These are phyloP conservation scores for Dryomyza anilis DNA, from an alignment of 2,888 invertebrate species.

Conservation along the genomic window DNA sequence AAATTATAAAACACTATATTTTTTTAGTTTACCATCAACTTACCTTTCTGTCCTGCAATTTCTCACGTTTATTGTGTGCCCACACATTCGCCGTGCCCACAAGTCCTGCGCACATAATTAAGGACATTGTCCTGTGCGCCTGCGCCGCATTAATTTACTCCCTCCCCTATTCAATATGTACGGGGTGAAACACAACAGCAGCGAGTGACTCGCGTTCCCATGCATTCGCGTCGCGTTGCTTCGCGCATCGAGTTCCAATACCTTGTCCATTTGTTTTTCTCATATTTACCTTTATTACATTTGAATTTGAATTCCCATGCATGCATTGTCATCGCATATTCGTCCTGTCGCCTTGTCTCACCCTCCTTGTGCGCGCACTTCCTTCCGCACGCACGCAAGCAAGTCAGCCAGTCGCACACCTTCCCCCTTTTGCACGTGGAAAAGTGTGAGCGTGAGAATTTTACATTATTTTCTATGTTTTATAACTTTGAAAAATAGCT, in stretches of 20 bases:
- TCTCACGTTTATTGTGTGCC: background rate
- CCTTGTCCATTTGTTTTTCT: slow-evolving; percentile 4
- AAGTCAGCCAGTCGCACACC: slow-evolving; percentile 30
- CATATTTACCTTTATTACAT: too few relatives aligned
- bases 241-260: slow-evolving; percentile 10
- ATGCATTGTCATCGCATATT: slow-evolving; percentile 32
- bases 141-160: slow-evolving; percentile 1
- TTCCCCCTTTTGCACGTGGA: slow-evolving; percentile 59
- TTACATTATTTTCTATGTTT: background rate
- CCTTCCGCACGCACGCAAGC: slow-evolving; percentile 18
- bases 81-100: background rate
- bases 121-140: background rate
- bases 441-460: slow-evolving; percentile 24
- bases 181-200: slow-evolving; percentile 7
- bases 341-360: background rate
- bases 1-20: too few relatives aligned
- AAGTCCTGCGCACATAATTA: background rate
- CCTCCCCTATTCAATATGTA: too few relatives aligned
- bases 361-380: slow-evolving; percentile 2
- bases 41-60: background rate
- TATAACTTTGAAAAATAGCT: background rate
- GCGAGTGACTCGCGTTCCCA: slow-evolving; percentile 5
- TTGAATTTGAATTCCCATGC: slow-evolving; percentile 52
- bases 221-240: background rate
- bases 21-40: too few relatives aligned